A percentile compares a stretch with the other conserved stretches of the same genome.
phyloP scores from a whole-genome alignment of 1,140 invertebrate genomes.

The Cherax destructor region DNA sequence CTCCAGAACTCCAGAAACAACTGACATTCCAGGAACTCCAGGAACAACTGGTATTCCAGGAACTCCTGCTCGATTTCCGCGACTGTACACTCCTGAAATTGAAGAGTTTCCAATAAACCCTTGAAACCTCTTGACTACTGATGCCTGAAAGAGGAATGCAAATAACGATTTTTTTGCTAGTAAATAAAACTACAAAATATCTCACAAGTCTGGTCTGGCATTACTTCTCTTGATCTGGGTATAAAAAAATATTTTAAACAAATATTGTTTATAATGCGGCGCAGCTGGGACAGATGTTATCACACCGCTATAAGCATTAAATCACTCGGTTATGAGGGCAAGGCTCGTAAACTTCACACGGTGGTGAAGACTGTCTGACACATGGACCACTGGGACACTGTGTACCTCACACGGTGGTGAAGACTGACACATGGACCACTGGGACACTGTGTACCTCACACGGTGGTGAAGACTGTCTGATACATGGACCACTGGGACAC shows the following conservation, averaged over 20 bases:
- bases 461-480: too few species aligned
- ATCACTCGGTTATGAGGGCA: not conserved
- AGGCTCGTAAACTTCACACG: not conserved
- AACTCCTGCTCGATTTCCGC: too few species aligned
- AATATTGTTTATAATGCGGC: not conserved
- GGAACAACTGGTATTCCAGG: too few species aligned
- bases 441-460: too few species aligned
- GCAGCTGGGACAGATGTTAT: not conserved
- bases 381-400: too few species aligned
- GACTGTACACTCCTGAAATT: not conserved
- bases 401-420: not conserved
- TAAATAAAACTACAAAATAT: not conserved
- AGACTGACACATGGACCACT: not conserved
- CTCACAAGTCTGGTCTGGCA: too few species aligned
- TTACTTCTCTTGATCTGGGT: too few species aligned
- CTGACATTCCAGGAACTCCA: too few species aligned
- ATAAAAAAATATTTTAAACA: not conserved
- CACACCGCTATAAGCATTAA: not conserved
- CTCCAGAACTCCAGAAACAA: too few species aligned
- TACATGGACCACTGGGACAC: too few species aligned
- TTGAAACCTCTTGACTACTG: not conserved
- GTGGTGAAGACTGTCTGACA: not conserved
- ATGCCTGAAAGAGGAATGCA: not conserved
- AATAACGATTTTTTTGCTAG: not conserved
- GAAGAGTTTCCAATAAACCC: not conserved